phyloP scores from a whole-genome alignment of 1,140 invertebrate species.

The Pseudomyrmex concolor region DNA sequence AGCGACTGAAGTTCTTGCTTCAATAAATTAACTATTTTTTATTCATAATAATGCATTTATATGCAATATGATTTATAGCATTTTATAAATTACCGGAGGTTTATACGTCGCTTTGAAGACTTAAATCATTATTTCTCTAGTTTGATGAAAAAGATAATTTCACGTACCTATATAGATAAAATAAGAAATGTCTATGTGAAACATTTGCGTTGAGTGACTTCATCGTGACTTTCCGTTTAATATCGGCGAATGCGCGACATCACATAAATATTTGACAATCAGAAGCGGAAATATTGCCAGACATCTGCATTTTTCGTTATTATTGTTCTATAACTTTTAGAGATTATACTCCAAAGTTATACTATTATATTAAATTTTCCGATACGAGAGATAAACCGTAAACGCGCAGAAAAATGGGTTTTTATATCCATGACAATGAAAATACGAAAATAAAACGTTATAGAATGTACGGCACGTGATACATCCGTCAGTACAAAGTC shows the following conservation, averaged over 20 bases:
- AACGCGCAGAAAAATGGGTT: background rate
- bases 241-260: constrained; percentile 11
- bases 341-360: constrained; percentile 11
- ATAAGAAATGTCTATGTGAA: background rate
- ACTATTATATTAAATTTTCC: background rate
- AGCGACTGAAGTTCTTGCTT: too few species aligned
- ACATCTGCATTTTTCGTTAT: background rate
- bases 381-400: background rate
- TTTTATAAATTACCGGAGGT: too few species aligned
- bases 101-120: too few species aligned
- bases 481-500: background rate
- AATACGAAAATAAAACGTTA: background rate
- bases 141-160: too few species aligned
- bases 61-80: too few species aligned
- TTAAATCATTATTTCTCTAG: background rate
- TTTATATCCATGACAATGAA: background rate
- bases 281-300: background rate
- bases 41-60: too few species aligned
- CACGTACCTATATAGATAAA: background rate
- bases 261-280: constrained; percentile 19
- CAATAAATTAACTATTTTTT: too few species aligned
- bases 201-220: background rate
- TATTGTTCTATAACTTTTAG: background rate
- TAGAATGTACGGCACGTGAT: background rate
- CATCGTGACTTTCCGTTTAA: constrained; percentile 23